Evolutionary conservation across 2,113 vertebrate species (phyloP).

Genomic region (Etia nguti): DNA sequence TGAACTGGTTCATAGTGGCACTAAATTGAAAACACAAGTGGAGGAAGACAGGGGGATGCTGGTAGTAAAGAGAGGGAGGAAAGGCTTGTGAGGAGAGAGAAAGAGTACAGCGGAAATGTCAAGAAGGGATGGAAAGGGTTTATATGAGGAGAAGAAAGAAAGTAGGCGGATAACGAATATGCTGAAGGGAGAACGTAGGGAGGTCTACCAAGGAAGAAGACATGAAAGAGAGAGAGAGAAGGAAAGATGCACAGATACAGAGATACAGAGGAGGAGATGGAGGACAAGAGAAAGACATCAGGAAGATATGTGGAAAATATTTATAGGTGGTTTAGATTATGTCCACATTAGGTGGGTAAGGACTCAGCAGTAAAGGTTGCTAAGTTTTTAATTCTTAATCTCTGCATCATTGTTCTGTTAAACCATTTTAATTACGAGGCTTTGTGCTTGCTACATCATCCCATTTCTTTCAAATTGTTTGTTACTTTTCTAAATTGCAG

Average conservation of each 20-base stretch:
- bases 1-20: slow-evolving; percentile 50
- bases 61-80: slow-evolving; percentile 30
- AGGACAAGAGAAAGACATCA: not conserved
- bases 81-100: slow-evolving; percentile 1
- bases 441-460: too few species aligned
- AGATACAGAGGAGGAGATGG: not conserved
- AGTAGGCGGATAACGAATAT: not conserved
- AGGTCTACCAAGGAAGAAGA: not conserved
- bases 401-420: not conserved
- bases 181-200: not conserved
- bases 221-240: not conserved
- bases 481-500: too few species aligned
- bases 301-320: not conserved
- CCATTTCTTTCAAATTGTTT: too few species aligned
- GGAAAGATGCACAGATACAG: not conserved
- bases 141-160: slow-evolving; percentile 1
- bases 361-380: not conserved
- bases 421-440: not conserved
- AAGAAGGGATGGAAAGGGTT: slow-evolving; percentile 1
- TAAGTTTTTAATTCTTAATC: not conserved
- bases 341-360: not conserved
- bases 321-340: not conserved
- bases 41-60: slow-evolving; percentile 48
- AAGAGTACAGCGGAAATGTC: not conserved
- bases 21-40: slow-evolving; percentile 68